Evolutionary conservation across 2,113 vertebrate genomes (phyloP).

Genomic region (Grammatotria lemairii): DNA sequence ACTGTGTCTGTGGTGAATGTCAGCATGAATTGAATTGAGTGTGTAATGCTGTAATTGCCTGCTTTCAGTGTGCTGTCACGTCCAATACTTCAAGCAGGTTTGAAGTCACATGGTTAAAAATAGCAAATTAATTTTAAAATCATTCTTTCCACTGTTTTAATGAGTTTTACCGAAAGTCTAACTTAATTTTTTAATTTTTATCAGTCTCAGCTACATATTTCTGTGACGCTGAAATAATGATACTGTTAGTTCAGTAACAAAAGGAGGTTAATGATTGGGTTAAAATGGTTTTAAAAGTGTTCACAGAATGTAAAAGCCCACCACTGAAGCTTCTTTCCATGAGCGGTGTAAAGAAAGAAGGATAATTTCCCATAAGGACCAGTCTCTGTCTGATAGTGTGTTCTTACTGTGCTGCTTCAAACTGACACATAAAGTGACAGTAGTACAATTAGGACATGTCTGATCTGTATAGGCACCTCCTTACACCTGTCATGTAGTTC

Average conservation of each 20-base stretch:
- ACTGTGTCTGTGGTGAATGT: neutral
- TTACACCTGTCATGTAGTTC: neutral
- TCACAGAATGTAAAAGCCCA: neutral
- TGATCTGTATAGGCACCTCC: neutral
- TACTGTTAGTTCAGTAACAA: neutral
- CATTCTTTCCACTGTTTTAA: neutral
- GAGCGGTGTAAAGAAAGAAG: neutral
- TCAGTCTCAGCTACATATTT: neutral
- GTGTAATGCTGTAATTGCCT: slow-evolving; percentile 56
- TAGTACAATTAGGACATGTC: slow-evolving; percentile 8
- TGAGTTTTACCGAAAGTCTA: neutral
- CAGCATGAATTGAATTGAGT: slow-evolving; percentile 28
- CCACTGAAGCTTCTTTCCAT: neutral
- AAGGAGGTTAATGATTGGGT: neutral
- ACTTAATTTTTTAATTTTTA: neutral
- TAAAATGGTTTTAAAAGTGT: neutral
- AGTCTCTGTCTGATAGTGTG: neutral
- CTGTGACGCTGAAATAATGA: neutral
- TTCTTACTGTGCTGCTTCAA: neutral
- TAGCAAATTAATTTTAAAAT: neutral
- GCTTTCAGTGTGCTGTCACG: slow-evolving; percentile 57
- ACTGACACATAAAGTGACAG: neutral
- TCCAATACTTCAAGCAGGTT: slow-evolving; percentile 52
- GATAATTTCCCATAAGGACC: neutral
- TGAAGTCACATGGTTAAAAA: neutral